Evolutionary conservation across 2,113 vertebrate genomes (phyloP).

Genomic region (Ceuthmochares aereus): DNA sequence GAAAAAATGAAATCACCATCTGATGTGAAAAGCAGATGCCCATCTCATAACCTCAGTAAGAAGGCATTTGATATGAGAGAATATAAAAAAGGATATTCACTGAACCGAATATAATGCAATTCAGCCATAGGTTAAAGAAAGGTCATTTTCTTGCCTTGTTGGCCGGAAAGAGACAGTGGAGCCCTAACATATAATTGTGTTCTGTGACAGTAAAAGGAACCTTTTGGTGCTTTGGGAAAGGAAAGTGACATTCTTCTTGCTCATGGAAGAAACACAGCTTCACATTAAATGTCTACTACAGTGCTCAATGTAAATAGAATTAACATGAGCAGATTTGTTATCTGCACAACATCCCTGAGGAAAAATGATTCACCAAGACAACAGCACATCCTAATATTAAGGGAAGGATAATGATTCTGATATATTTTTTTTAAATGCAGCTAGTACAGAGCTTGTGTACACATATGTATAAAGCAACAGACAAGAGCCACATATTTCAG

Average conservation of each 20-base stretch:
- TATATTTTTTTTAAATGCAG: neutral
- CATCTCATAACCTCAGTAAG: neutral
- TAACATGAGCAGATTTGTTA: neutral
- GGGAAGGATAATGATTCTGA: neutral
- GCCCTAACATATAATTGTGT: conserved; percentile 32
- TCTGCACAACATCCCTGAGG: neutral
- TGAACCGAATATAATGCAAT: conserved; percentile 36
- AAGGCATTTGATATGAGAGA: neutral
- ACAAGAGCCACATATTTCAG: neutral
- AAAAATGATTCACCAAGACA: neutral
- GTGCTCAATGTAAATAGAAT: conserved; percentile 29
- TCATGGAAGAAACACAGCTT: neutral
- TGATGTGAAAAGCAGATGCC: neutral
- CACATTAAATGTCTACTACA: neutral
- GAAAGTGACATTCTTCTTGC: conserved; percentile 35
- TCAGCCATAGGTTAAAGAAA: conserved; percentile 52
- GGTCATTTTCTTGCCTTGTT: conserved; percentile 58
- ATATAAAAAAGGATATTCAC: neutral
- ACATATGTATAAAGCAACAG: neutral
- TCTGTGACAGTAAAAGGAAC: conserved; percentile 41
- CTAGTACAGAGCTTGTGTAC: neutral
- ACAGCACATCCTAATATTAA: neutral
- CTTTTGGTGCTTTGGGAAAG: conserved; percentile 41
- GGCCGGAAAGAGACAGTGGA: conserved; percentile 28
- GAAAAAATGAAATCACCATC: neutral